Evolutionary conservation across 2,113 vertebrate genomes (phyloP), one percentile per base, ranked within the genome.

Genomic region (Malaclemys terrapin): DNA sequence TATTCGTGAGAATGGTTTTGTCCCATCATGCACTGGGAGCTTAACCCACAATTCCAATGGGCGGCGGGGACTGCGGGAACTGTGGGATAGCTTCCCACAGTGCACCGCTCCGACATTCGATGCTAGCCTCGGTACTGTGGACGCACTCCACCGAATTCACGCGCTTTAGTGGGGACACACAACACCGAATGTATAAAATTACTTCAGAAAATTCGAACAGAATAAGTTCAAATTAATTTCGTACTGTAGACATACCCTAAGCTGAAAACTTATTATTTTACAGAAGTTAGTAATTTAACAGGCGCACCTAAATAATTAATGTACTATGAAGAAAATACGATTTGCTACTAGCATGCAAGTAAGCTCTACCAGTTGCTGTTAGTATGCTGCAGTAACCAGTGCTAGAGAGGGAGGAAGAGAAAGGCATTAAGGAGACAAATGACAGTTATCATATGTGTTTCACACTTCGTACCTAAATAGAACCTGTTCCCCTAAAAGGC

Each of bases 331-430:
- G 59, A 93, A 94, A 94, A 84, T 84, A 92, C 85, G 11, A 79
- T 93, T 81, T 89, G 24, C 29, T 91, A 80, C 75, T 54, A 94
- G 22, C 88, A 88, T 88, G 89, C 59, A 93, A 93, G 24, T 59
- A 91, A 88, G 65, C 84, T 75, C 89, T 95, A 96, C 50, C 82
- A 94, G 75, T 82, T 89, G 59, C 42, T 94, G 52, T 80, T 80
- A 97, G 89, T 80, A 94, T 87, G 69, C 83, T 88, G 85, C 53
- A 94, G 89, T 93, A 91, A 96, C 86, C 50, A 88, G 93, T 92
- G 89, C 93, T 95, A 92, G 76, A 96, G 31, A 54, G 93, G 84
- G 59, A 95, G 83, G 89, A 95, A 92, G 80, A 93, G 59, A 92
- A 92, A 91, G 17, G n/a, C 27, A 79, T 93, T 93, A 93, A 85